Percentiles rank a stretch among this genome's conserved stretches.
Evolutionary conservation across 2,888 invertebrate species (phyloP).

Genomic region (Microctonus hyperodae): DNA sequence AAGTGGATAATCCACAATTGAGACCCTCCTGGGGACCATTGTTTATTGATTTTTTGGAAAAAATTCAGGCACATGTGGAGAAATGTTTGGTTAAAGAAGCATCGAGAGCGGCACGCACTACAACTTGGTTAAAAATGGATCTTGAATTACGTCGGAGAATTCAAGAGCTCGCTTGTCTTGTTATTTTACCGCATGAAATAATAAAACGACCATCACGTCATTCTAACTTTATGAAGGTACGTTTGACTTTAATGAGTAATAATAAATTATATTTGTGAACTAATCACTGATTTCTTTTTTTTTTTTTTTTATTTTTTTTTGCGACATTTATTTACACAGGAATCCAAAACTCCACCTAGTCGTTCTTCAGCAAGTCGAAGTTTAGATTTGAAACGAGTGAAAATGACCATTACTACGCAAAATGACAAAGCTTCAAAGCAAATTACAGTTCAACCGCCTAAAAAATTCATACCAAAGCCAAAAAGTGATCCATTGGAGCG

Average conservation of each 20-base stretch:
- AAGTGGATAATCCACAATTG: constrained; percentile 58
- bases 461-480: constrained; percentile 53
- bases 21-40: constrained; percentile 66
- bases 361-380: constrained; percentile 53
- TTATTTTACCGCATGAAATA: constrained; percentile 62
- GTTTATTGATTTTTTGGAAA: constrained; percentile 69
- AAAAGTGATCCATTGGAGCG: constrained; percentile 60
- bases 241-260: background rate
- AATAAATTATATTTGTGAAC: background rate
- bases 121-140: constrained; percentile 73
- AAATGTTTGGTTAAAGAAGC: constrained; percentile 77
- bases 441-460: constrained; percentile 40
- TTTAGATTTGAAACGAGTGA: constrained; percentile 61
- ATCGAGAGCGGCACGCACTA: constrained; percentile 70
- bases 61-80: constrained; percentile 73
- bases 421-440: constrained; percentile 50
- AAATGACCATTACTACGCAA: constrained; percentile 61
- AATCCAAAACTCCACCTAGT: constrained; percentile 49
- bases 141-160: constrained; percentile 70
- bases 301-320: background rate
- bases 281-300: background rate
- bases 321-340: constrained; percentile 40
- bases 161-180: constrained; percentile 70
- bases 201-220: constrained; percentile 56
- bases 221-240: constrained; percentile 57